These are phyloP conservation scores for Hystrix cristata DNA, from an alignment of 2,113 vertebrate genomes.

Conservation along the genomic window DNA sequence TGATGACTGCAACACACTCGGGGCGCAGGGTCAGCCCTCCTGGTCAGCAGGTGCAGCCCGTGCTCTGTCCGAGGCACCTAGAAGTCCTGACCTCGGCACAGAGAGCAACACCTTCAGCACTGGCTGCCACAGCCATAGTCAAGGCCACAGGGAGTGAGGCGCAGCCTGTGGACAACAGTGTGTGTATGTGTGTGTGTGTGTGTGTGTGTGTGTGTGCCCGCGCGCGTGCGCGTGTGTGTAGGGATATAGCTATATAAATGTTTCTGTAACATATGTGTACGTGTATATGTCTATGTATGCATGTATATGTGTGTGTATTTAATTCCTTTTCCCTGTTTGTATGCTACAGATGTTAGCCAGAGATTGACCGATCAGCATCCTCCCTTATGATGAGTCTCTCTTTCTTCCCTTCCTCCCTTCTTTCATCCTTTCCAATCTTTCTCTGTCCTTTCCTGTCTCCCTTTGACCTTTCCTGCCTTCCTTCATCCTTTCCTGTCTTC, in stretches of 20 bases:
- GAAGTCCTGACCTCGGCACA: too few species aligned
- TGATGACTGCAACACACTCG: not conserved
- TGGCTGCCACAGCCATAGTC: rapidly evolving
- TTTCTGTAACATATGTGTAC: not conserved
- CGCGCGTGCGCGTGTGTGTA: not conserved
- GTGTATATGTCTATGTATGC: too few species aligned
- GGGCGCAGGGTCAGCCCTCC: rapidly evolving
- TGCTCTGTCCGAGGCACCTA: not conserved
- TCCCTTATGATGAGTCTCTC: not conserved
- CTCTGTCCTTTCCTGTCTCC: not conserved
- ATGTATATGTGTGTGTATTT: not conserved
- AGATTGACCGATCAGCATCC: rapidly evolving
- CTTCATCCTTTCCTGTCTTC: not conserved
- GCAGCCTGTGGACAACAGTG: not conserved
- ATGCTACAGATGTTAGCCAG: not conserved
- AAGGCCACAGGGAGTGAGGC: rapidly evolving
- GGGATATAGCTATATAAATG: not conserved
- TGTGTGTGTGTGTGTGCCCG: rapidly evolving
- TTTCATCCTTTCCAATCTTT: not conserved
- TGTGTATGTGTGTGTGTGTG: not conserved
- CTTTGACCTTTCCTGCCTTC: too few species aligned
- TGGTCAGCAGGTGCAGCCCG: not conserved
- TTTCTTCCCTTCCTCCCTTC: not conserved
- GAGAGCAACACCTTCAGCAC: rapidly evolving
- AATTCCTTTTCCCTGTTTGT: not conserved